phyloP scores from a whole-genome alignment of 2,113 vertebrate genomes.

The Ictalurus punctatus region DNA sequence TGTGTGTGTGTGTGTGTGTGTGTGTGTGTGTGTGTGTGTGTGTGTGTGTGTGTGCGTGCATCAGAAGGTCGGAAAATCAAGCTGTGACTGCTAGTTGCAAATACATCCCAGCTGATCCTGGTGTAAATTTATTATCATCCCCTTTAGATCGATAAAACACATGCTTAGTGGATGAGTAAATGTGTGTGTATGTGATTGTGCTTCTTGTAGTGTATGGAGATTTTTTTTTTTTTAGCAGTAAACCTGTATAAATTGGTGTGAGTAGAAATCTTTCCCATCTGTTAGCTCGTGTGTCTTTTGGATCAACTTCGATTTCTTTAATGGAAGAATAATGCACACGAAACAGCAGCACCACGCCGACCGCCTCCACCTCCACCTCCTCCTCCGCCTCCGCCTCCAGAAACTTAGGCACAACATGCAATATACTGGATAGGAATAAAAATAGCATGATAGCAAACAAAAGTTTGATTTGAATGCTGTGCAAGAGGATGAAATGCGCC shows the following conservation, averaged over 20 bases:
- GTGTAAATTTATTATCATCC: constrained; percentile 35
- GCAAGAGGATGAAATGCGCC: constrained; percentile 7
- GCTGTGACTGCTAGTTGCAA: constrained; percentile 10
- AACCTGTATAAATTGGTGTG: constrained; percentile 18
- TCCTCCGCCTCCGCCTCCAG: not conserved
- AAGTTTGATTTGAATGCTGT: constrained; percentile 14
- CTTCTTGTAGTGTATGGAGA: not conserved
- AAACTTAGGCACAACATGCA: constrained; percentile 24
- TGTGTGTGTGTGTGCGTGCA: not conserved
- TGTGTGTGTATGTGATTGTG: constrained; percentile 24
- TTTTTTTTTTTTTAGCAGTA: not conserved
- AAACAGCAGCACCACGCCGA: constrained; percentile 2
- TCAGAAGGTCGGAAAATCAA: constrained; percentile 34
- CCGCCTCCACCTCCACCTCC: constrained; percentile 1
- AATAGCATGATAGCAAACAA: constrained; percentile 22
- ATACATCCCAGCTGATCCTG: constrained; percentile 39
- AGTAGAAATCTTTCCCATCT: constrained; percentile 2
- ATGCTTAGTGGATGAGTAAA: constrained; percentile 4
- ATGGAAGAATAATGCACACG: constrained; percentile 24
- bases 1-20: constrained; percentile 2
- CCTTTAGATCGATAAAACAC: constrained; percentile 28
- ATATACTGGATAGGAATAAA: constrained; percentile 23
- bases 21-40: not conserved
- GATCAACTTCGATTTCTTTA: constrained; percentile 36
- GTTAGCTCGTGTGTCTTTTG: not conserved